Percentiles rank a stretch among this genome's conserved stretches.
Conservation (phyloP, 2,888 invertebrate species). For the Morinoia aosen region DNA sequence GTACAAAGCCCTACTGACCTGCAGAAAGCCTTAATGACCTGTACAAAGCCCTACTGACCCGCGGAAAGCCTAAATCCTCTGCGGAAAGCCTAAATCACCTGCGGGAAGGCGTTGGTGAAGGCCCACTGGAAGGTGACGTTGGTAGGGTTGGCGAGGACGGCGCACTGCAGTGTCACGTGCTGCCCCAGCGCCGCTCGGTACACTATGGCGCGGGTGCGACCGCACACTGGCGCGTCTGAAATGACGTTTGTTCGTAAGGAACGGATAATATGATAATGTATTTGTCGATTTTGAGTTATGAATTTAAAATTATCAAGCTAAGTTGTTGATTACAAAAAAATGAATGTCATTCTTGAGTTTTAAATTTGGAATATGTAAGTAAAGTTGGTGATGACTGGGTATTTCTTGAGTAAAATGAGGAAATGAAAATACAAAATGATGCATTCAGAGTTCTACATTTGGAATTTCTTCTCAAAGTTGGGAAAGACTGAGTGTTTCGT, state of each 20-base stretch:
- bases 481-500: too few species aligned
- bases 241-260: neutral
- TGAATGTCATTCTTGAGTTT: too few species aligned
- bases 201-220: slow-evolving; percentile 54
- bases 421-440: too few species aligned
- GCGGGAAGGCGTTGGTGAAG: slow-evolving; percentile 63
- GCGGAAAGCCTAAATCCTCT: neutral
- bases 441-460: too few species aligned
- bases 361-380: too few species aligned
- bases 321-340: neutral
- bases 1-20: too few species aligned
- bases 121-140: slow-evolving; percentile 66
- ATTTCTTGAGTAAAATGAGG: too few species aligned
- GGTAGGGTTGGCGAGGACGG: slow-evolving; percentile 60
- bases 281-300: neutral
- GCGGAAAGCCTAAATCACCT: slow-evolving; percentile 25
- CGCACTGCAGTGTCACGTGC: slow-evolving; percentile 60
- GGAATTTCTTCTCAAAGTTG: too few species aligned
- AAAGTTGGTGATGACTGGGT: too few species aligned
- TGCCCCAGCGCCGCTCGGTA: slow-evolving; percentile 63
- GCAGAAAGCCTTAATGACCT: neutral
- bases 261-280: neutral
- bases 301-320: neutral
- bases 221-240: slow-evolving; percentile 62
- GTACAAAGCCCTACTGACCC: neutral